Percentiles rank a stretch among this genome's conserved stretches.
These are phyloP conservation scores for Microchirus variegatus DNA, from an alignment of 2,797 vertebrate species.

Conservation along the genomic window DNA sequence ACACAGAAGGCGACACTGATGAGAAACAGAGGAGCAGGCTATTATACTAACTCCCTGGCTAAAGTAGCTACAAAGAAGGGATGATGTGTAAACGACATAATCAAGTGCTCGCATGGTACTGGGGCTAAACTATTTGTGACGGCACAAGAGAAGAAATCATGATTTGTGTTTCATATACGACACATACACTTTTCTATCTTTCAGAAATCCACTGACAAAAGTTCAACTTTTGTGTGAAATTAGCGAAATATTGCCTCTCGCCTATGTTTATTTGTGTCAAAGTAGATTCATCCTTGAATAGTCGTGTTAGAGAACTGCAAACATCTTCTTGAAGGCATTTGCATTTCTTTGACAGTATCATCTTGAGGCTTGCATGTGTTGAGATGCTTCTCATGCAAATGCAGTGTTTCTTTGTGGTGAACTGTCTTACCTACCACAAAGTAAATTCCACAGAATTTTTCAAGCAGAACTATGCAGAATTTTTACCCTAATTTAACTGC, in stretches of 20 bases:
- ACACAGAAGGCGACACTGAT: slow-evolving; percentile 21
- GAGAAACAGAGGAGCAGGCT: slow-evolving; percentile 31
- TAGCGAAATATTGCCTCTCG: neutral
- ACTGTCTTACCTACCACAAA: too few species aligned
- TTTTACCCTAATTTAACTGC: too few species aligned
- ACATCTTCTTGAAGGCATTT: neutral
- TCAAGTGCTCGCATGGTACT: slow-evolving; percentile 13
- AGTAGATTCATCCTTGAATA: slow-evolving; percentile 4
- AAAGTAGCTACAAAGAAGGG: slow-evolving; percentile 7
- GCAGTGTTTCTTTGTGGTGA: too few species aligned
- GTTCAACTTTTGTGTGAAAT: slow-evolving; percentile 24
- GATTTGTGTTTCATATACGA: slow-evolving; percentile 12
- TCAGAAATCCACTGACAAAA: slow-evolving; percentile 29
- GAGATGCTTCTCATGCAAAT: neutral
- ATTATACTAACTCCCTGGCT: slow-evolving; percentile 7
- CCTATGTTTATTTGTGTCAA: slow-evolving; percentile 7
- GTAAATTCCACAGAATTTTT: too few species aligned
- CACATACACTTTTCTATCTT: slow-evolving; percentile 18
- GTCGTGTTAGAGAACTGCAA: slow-evolving; percentile 3
- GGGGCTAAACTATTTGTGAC: slow-evolving; percentile 14
- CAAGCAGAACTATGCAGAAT: too few species aligned
- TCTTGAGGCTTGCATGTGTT: neutral
- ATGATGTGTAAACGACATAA: slow-evolving; percentile 19
- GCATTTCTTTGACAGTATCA: neutral
- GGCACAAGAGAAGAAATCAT: slow-evolving; percentile 15